A percentile compares a stretch with the other conserved stretches of the same genome.
These are phyloP conservation scores for Aleiodes leptofemur DNA, from an alignment of 2,888 invertebrate species.

Conservation along the genomic window DNA sequence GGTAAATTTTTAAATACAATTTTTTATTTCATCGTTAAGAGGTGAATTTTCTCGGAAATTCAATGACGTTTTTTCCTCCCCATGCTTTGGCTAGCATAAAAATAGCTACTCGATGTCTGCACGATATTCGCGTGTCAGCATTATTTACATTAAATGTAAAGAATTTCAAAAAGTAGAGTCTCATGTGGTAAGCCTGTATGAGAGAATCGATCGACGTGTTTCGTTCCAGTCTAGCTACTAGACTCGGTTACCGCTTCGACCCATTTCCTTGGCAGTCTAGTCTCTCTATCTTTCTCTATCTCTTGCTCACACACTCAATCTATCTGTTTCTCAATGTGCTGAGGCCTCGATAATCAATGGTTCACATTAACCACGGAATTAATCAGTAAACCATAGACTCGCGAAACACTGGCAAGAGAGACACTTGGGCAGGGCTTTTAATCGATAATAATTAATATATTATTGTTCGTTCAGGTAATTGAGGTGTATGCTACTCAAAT, in stretches of 20 bases:
- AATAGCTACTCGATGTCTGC: background rate
- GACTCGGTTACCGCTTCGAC: slow-evolving; percentile 39
- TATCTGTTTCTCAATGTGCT: no score
- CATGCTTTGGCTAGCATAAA: background rate
- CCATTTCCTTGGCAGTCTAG: slow-evolving; percentile 47
- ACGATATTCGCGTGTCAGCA: slow-evolving; percentile 5
- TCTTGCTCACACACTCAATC: no score
- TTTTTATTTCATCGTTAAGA: no score
- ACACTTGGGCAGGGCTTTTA: background rate
- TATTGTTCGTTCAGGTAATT: background rate
- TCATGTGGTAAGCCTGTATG: background rate
- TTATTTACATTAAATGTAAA: background rate
- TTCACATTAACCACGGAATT: slow-evolving; percentile 40
- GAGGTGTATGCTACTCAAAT: no score
- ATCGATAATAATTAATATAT: slow-evolving; percentile 22
- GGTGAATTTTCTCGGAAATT: no score
- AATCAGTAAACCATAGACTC: slow-evolving; percentile 25
- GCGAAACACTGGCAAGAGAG: background rate
- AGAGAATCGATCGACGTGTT: slow-evolving; percentile 43
- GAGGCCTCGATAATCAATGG: slow-evolving; percentile 44
- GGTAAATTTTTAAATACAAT: no score
- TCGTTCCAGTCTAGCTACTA: slow-evolving; percentile 25
- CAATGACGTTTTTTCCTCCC: no score
- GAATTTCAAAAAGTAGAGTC: slow-evolving; percentile 14
- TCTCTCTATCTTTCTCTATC: background rate